phyloP scores from a whole-genome alignment of 1,140 invertebrate genomes.

The Oreohelix idahoensis region DNA sequence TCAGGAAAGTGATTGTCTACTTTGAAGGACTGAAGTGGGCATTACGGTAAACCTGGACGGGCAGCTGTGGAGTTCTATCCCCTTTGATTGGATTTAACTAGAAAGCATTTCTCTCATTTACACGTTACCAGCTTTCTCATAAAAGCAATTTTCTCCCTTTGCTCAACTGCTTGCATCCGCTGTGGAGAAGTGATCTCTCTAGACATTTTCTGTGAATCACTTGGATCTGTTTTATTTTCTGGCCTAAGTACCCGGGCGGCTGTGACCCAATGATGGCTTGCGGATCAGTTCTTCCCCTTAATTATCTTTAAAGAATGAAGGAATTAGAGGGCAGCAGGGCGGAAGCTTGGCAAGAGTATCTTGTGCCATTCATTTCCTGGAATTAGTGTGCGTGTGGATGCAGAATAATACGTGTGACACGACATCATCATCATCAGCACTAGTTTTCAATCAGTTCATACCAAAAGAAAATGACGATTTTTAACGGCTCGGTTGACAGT shows the following conservation, averaged over 20 bases:
- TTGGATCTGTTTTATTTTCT: neutral
- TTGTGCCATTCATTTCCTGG: neutral
- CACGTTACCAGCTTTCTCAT: neutral
- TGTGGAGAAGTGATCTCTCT: neutral
- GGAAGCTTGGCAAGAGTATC: neutral
- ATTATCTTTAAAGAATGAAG: neutral
- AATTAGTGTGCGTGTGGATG: no score
- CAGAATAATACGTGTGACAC: no score
- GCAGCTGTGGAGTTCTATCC: neutral
- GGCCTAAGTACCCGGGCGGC: no score
- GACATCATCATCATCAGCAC: no score
- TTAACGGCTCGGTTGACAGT: no score
- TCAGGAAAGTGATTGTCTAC: no score
- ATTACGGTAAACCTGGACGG: neutral
- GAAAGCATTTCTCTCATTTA: neutral
- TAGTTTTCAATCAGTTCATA: no score
- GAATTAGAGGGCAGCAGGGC: neutral
- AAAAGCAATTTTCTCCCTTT: neutral
- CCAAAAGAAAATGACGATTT: no score
- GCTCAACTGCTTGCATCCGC: neutral
- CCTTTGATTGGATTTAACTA: neutral
- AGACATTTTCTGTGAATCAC: neutral
- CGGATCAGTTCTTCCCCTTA: neutral
- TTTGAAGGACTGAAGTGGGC: neutral
- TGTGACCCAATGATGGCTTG: neutral